These are phyloP conservation scores for Chelmon rostratus DNA, from an alignment of 2,797 vertebrate species.

Conservation along the genomic window DNA sequence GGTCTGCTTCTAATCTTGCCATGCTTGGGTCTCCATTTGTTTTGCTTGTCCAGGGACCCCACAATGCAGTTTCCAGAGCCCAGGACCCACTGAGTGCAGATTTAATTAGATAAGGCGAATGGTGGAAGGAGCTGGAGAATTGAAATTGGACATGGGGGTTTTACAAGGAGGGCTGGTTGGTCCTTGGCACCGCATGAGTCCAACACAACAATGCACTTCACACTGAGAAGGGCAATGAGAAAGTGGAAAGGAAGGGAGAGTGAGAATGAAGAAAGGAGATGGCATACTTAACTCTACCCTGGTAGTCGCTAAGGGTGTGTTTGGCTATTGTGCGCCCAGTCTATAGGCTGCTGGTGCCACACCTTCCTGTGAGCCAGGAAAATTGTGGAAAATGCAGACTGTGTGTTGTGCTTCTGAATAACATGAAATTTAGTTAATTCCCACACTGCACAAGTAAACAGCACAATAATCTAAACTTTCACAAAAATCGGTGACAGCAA, in stretches of 20 bases:
- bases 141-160: slow-evolving; percentile 85
- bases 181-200: slow-evolving; percentile 71
- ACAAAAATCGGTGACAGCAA: neutral
- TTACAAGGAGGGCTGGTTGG: slow-evolving; percentile 71
- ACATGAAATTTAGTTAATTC: neutral
- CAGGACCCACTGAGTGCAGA: slow-evolving; percentile 83
- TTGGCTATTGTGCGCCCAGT: slow-evolving; percentile 42
- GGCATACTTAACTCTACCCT: slow-evolving; percentile 75
- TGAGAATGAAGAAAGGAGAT: slow-evolving; percentile 70
- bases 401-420: neutral
- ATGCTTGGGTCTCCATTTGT: slow-evolving; percentile 85
- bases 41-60: slow-evolving; percentile 85
- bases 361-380: slow-evolving; percentile 33
- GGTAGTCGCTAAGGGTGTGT: slow-evolving; percentile 65
- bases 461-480: neutral
- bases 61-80: slow-evolving; percentile 80
- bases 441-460: neutral
- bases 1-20: slow-evolving; percentile 87
- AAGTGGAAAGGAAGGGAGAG: slow-evolving; percentile 62
- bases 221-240: slow-evolving; percentile 79
- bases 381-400: neutral
- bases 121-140: slow-evolving; percentile 81
- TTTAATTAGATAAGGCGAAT: slow-evolving; percentile 87
- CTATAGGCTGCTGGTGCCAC: slow-evolving; percentile 50
- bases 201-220: slow-evolving; percentile 73